phyloP scores from a whole-genome alignment of 2,888 invertebrate species.

The Elysia crispata region DNA sequence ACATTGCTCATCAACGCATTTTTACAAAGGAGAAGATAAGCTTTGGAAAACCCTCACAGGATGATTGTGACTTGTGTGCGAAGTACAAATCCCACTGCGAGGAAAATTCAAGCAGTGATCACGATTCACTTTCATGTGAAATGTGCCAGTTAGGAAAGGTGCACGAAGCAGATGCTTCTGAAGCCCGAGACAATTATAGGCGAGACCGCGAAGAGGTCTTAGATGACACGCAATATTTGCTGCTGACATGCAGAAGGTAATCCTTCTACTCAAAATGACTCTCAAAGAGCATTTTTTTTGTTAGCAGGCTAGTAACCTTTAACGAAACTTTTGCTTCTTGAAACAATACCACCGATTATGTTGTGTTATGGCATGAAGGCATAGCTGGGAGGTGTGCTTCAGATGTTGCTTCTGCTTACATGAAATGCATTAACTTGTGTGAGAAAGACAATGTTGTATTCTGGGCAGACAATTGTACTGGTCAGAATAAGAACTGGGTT shows the following conservation, averaged over 20 bases:
- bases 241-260: slow-evolving; percentile 29
- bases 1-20: too few relatives aligned
- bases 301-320: slow-evolving; percentile 1
- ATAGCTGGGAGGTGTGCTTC: slow-evolving; percentile 7
- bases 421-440: background rate
- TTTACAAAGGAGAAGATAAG: too few relatives aligned
- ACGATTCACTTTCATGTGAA: too few relatives aligned
- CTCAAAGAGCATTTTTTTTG: slow-evolving; percentile 19
- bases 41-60: too few relatives aligned
- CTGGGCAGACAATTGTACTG: slow-evolving; percentile 25
- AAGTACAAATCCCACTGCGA: too few relatives aligned
- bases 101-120: too few relatives aligned
- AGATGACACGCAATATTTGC: too few relatives aligned
- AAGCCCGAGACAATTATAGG: too few relatives aligned
- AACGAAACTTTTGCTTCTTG: slow-evolving; percentile 31
- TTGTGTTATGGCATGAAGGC: slow-evolving; percentile 26
- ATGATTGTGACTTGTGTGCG: too few relatives aligned
- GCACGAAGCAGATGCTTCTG: too few relatives aligned
- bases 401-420: slow-evolving; percentile 12
- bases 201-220: too few relatives aligned
- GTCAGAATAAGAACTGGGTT: slow-evolving; percentile 30
- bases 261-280: slow-evolving; percentile 4
- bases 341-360: background rate
- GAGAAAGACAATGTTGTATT: slow-evolving; percentile 11
- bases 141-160: too few relatives aligned